Evolutionary conservation across 2,797 vertebrate species (phyloP).

Genomic region (Agapornis canus): DNA sequence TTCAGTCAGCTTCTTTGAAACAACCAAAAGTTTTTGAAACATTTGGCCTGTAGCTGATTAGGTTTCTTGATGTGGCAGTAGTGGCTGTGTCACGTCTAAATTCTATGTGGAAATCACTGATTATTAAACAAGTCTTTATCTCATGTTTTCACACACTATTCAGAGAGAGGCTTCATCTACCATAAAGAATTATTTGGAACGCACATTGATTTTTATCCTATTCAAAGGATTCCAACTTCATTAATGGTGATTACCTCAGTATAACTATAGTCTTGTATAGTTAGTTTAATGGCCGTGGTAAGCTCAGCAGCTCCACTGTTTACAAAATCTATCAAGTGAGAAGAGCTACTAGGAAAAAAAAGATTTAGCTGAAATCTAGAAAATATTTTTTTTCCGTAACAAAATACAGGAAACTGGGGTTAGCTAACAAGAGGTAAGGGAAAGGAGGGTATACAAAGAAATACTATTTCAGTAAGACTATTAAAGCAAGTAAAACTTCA

Average conservation of each 20-base stretch:
- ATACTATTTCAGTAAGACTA: neutral
- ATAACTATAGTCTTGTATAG: neutral
- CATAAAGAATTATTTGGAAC: neutral
- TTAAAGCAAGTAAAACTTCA: constrained; percentile 42
- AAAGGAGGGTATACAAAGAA: constrained; percentile 6
- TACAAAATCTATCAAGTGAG: neutral
- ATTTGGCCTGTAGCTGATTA: neutral
- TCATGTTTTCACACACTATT: neutral
- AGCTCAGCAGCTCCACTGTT: neutral
- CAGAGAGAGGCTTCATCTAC: neutral
- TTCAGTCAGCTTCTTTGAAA: constrained; percentile 1
- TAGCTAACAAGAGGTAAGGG: neutral
- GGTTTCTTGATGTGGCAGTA: neutral
- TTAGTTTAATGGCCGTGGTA: neutral
- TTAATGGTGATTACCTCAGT: neutral
- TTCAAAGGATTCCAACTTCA: neutral
- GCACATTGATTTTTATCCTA: neutral
- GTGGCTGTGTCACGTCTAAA: neutral
- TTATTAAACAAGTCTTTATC: neutral
- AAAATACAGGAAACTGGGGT: constrained; percentile 32
- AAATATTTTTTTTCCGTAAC: neutral
- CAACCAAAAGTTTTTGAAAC: neutral
- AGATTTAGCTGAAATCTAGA: neutral
- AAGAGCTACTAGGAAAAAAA: neutral
- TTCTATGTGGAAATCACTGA: neutral